Evolutionary conservation across 1,140 invertebrate species (phyloP).

Genomic region (Tetraneura akinire): DNA sequence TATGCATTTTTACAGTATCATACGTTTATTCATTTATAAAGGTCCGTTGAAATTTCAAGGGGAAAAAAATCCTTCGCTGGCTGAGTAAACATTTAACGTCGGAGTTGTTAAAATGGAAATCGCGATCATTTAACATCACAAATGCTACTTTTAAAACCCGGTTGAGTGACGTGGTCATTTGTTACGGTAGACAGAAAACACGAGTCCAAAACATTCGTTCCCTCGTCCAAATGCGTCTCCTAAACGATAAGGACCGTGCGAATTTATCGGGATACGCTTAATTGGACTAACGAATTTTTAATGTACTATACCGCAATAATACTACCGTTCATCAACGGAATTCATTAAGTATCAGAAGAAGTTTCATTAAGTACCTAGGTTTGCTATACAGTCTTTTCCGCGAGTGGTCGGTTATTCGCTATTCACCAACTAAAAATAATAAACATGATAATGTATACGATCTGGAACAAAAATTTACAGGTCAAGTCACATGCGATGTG

Average conservation of each 20-base stretch:
- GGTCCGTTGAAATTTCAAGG: no score
- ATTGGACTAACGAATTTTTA: slow-evolving; percentile 4
- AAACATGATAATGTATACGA: no score
- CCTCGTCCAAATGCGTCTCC: background rate
- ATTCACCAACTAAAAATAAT: background rate
- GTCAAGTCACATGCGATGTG: background rate
- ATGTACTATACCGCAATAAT: background rate
- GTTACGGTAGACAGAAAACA: background rate
- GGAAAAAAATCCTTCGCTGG: background rate
- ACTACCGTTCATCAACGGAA: no score
- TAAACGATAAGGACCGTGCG: background rate
- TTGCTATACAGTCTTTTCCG: background rate
- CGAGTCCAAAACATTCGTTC: background rate
- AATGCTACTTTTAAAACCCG: background rate
- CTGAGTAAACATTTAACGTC: background rate
- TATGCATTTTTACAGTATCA: background rate
- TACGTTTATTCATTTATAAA: no score
- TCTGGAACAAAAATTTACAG: background rate
- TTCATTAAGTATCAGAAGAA: background rate
- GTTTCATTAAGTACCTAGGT: background rate
- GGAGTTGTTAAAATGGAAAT: background rate
- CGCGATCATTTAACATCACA: background rate
- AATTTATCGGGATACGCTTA: slow-evolving; percentile 34
- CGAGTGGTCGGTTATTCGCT: background rate
- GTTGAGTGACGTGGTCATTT: background rate